Percentiles rank a stretch among this genome's conserved stretches.
Evolutionary conservation across 2,888 invertebrate genomes (phyloP).

Genomic region (Eupithecia insigniata): DNA sequence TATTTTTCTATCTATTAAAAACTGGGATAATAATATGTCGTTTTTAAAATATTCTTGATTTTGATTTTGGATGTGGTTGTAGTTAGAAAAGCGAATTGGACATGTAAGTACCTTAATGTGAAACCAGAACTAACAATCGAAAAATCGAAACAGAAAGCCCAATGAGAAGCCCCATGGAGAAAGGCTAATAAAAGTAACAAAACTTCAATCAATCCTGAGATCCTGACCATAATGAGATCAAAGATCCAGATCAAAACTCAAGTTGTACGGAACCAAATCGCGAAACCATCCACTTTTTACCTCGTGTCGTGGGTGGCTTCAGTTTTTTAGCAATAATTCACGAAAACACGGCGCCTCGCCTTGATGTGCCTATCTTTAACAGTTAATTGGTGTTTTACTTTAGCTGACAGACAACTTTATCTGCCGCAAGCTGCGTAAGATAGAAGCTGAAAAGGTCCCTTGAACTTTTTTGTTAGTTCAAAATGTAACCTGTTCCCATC

Average conservation of each 20-base stretch:
- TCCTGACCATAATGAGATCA: not conserved
- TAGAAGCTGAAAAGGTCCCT: conserved; percentile 52
- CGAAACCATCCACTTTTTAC: not conserved
- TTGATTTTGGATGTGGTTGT: not conserved
- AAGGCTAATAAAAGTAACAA: not conserved
- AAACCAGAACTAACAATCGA: not conserved
- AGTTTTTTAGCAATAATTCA: conserved; percentile 54
- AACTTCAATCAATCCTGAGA: not conserved
- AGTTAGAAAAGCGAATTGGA: not conserved
- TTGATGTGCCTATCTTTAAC: conserved; percentile 57
- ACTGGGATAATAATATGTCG: not conserved
- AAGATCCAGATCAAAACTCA: not conserved
- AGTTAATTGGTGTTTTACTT: conserved; percentile 74
- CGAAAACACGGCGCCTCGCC: conserved; percentile 59
- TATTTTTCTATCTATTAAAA: not conserved
- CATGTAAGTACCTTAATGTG: not conserved
- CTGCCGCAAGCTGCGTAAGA: conserved; percentile 57
- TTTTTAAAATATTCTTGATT: not conserved
- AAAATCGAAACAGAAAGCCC: not conserved
- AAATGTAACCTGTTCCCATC: not conserved
- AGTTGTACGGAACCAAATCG: conserved; percentile 23
- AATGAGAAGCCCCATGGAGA: not conserved
- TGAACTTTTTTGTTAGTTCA: not conserved
- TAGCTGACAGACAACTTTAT: conserved; percentile 52
- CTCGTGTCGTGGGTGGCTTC: conserved; percentile 53